These are phyloP conservation scores for Eublepharis macularius DNA, from an alignment of 2,113 vertebrate genomes.

Conservation along the genomic window DNA sequence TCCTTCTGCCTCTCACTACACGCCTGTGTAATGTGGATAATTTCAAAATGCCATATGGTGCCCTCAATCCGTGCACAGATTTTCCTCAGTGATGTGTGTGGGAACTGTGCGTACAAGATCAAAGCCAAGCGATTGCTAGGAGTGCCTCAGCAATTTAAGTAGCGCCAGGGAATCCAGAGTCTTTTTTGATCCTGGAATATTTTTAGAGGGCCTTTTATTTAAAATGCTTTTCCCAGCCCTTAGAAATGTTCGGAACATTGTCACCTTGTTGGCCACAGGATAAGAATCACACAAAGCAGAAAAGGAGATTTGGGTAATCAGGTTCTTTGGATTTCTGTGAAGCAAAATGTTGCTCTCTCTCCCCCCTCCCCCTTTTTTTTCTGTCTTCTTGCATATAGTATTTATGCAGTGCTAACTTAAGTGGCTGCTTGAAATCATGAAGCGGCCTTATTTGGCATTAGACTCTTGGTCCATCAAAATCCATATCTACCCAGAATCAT, in stretches of 20 bases:
- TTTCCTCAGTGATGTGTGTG: background rate
- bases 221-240: too few relatives aligned
- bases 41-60: conserved; percentile 24
- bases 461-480: too few relatives aligned
- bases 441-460: too few relatives aligned
- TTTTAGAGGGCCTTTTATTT: background rate
- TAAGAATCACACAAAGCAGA: background rate
- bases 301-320: background rate
- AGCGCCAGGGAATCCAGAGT: accelerated
- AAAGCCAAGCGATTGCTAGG: background rate
- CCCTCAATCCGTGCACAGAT: background rate
- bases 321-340: background rate
- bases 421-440: too few relatives aligned
- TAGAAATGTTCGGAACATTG: background rate
- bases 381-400: too few relatives aligned
- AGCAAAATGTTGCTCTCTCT: too few relatives aligned
- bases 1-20: background rate
- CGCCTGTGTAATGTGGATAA: background rate
- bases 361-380: too few relatives aligned
- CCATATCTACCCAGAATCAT: too few relatives aligned
- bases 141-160: accelerated
- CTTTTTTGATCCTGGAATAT: background rate
- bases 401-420: too few relatives aligned
- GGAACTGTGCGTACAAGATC: background rate
- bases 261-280: background rate